Base-by-base conservation (phyloP, 2,113 vertebrate species). In the Todiramphus chloris region DNA sequence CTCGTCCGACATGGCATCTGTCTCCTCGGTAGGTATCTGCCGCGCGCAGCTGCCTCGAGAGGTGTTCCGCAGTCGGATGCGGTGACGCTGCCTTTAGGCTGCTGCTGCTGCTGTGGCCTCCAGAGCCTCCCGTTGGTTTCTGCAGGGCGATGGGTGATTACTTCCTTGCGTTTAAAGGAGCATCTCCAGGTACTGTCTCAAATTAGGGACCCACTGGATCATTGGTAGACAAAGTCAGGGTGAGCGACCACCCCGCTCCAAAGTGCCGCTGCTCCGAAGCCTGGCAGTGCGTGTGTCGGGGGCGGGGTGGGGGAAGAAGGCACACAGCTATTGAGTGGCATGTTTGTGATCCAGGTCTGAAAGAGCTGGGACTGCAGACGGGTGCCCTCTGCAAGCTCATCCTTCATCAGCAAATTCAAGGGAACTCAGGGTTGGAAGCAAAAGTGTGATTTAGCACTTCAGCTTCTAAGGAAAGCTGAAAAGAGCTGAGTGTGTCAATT, bases 1-100 rank as follows among this genome's bases (percentile, higher is more conserved):
- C 93, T 98, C 98, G 2, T 98, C 98, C 0, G 98, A 97, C 69
- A 97, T 98, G 98, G 98, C 98, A 50, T 98, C 97, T 6, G 97
- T 98, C 77, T 98, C 98, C 68, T 98, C 98, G 94, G 98, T 98
- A 96, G 80, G 98, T 97, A 53, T 41, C 28, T 9, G 11, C 39
- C 4, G 30, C 19, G 9, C 15, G 31, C 33, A 2, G 48, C 80
- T 68, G 17, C 5, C 83, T 46, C 20, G 27, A 5, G 4, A 25
- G 78, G 39, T 28, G 44, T 7, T 68, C 43, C 67, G 78, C 23
- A 0, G 5, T 11, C 2, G 0, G 46, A 4, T 14, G 48, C 7
- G 0, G 89, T 72, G 94, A 87, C 1, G 0, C 79, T 92, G 96
- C 93, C 7, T 46, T 85, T 37, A 4, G 41, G 39, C 89, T 73